Base-by-base conservation (phyloP, 2,113 vertebrate species). In the Zingel zingel region DNA sequence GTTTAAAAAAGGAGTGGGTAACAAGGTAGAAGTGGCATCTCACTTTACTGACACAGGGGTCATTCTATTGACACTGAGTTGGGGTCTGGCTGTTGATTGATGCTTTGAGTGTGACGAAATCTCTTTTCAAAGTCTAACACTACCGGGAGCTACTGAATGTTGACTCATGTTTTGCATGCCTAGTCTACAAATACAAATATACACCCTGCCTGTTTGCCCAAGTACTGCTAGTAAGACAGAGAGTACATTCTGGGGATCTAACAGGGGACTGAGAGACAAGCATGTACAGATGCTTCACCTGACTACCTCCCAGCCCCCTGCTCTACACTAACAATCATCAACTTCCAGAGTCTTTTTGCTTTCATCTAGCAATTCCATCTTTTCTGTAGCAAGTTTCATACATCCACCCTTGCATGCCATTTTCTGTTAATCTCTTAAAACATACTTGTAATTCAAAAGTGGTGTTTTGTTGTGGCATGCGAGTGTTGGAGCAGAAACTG, bases 251-350 rank as follows among this genome's bases (percentile, higher is more conserved):
- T 30, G 30, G 81, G 68, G 66, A 53, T 57, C 50, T 43, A 59
- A 73, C 74, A 74, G 74, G 83, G 83, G 90, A 71, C 89, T 83
- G 92, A 67, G 93, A 89, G 86, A 83, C 83, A 74, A 92, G 90
- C 89, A 91, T 91, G 86, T 92, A 87, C 92, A 50, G 62, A 92
- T 91, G 92, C 87, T 88, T 82, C 83, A 56, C 88, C 91, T 53
- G 63, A 87, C 81, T 50, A 71, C 70, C 88, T 83, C 89, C 68
- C 89, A 83, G 87, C 75, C 85, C 90, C 81, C 76, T 12, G 66
- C 43, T 23, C 66, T 79, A 76, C 36, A 4, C 53, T 68, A 77
- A 30, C 70, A 43, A 80, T 85, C 50, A 71, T 54, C 47, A 66
- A 82, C 70, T 72, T 73, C 18, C 59, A 66, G 15, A 66, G 36